Conservation (phyloP, 2,888 invertebrate genomes). For the Aphidius colemani region DNA sequence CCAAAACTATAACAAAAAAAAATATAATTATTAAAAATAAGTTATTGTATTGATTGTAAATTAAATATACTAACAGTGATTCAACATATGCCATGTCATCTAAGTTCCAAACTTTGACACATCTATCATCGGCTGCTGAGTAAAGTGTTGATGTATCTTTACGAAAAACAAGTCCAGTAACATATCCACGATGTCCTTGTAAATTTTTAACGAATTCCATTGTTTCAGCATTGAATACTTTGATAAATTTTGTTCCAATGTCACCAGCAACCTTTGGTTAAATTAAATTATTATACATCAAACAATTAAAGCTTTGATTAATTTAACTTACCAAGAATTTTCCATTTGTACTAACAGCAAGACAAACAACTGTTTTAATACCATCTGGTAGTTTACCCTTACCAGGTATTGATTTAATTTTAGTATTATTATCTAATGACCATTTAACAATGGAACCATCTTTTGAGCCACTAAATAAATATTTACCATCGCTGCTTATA, state of each 20-base stretch:
- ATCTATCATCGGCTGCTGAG: conserved; percentile 76
- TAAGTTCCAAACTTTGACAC: conserved; percentile 93
- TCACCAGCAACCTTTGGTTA: conserved; percentile 70
- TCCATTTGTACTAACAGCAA: conserved; percentile 67
- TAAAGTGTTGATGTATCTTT: conserved; percentile 85
- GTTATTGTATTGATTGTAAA: conserved; percentile 21
- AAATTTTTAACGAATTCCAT: conserved; percentile 80
- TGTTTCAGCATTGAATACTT: conserved; percentile 82
- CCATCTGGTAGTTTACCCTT: conserved; percentile 47
- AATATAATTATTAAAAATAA: neutral
- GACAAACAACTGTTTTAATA: conserved; percentile 48
- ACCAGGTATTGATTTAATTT: conserved; percentile 61
- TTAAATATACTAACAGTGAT: conserved; percentile 68
- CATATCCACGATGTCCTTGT: conserved; percentile 74
- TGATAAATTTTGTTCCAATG: conserved; percentile 69
- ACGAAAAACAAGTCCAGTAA: conserved; percentile 83
- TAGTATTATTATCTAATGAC: conserved; percentile 69
- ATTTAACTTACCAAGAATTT: conserved; percentile 73
- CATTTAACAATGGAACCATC: conserved; percentile 86
- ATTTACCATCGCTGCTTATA: conserved; percentile 73
- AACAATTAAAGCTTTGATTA: neutral
- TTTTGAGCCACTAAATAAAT: conserved; percentile 84
- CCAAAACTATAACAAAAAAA: conserved; percentile 67
- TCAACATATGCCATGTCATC: conserved; percentile 97
- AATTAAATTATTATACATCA: conserved; percentile 1